Percentiles rank a stretch among this genome's conserved stretches.
Evolutionary conservation across 2,888 invertebrate species (phyloP).

Genomic region (Ochropleura plecta): DNA sequence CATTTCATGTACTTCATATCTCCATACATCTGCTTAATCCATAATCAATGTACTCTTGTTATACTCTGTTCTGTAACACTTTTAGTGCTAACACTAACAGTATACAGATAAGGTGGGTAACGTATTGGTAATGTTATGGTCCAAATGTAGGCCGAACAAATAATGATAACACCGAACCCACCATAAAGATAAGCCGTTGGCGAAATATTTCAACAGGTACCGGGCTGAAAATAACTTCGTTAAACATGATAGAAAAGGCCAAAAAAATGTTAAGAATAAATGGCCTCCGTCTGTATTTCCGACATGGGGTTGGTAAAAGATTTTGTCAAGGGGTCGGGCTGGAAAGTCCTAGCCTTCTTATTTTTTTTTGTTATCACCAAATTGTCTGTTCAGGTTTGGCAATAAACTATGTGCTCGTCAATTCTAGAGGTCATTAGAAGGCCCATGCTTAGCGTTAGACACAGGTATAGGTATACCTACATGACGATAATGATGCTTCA

Average conservation of each 20-base stretch:
- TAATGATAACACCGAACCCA: conserved; percentile 69
- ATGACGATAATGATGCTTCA: conserved; percentile 33
- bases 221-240: conserved; percentile 28
- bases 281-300: conserved; percentile 6
- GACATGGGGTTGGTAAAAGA: conserved; percentile 5
- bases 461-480: conserved; percentile 2
- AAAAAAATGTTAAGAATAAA: conserved; percentile 19
- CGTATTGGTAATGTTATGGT: conserved; percentile 66
- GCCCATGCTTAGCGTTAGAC: not conserved
- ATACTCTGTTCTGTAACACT: conserved; percentile 41
- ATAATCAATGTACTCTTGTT: conserved; percentile 47
- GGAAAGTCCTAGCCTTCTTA: not conserved
- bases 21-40: conserved; percentile 30
- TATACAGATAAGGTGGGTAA: conserved; percentile 66
- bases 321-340: not conserved
- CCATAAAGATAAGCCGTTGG: conserved; percentile 65
- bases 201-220: conserved; percentile 65
- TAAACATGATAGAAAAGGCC: not conserved
- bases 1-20: not conserved
- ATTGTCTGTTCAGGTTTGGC: not conserved
- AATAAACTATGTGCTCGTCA: not conserved
- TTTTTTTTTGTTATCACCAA: not conserved
- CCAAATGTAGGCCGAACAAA: conserved; percentile 69
- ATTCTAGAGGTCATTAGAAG: conserved; percentile 12
- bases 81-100: conserved; percentile 62